A percentile compares a stretch with the other conserved stretches of the same genome.
phyloP scores from a whole-genome alignment of 2,113 vertebrate genomes.

The Peromyscus polionotus region DNA sequence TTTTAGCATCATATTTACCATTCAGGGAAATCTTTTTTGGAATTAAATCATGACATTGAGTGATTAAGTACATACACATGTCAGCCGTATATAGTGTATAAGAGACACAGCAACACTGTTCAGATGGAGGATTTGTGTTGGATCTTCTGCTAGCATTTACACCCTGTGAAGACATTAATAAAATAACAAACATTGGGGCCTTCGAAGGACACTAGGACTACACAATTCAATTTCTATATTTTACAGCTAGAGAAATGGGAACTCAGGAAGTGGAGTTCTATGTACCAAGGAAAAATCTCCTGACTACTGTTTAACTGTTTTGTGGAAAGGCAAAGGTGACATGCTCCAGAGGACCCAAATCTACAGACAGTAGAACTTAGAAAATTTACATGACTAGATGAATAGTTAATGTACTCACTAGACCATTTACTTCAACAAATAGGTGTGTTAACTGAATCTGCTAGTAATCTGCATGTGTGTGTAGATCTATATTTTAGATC shows the following conservation, averaged over 20 bases:
- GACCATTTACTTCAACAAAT: conserved; percentile 34
- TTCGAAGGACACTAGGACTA: not conserved
- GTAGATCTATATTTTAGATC: conserved; percentile 31
- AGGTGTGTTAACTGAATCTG: conserved; percentile 34
- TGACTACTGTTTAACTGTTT: not conserved
- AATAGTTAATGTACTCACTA: not conserved
- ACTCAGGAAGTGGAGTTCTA: not conserved
- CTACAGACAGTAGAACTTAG: not conserved
- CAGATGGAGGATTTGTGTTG: not conserved
- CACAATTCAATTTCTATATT: not conserved
- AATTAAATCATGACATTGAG: conserved; percentile 56
- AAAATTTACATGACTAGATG: not conserved
- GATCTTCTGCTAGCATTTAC: not conserved
- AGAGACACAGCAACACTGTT: not conserved
- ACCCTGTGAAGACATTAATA: not conserved
- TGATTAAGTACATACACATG: conserved; percentile 6
- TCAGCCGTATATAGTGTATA: not conserved
- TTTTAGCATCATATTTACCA: conserved; percentile 45
- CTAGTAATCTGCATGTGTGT: not conserved
- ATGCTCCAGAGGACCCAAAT: not conserved
- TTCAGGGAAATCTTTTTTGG: conserved; percentile 56
- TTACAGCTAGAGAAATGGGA: conserved; percentile 21
- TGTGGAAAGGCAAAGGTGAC: not conserved
- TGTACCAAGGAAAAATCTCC: not conserved
- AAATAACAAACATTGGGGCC: conserved; percentile 4